phyloP scores from a whole-genome alignment of 1,140 invertebrate genomes.

The Drosophila tristis region DNA sequence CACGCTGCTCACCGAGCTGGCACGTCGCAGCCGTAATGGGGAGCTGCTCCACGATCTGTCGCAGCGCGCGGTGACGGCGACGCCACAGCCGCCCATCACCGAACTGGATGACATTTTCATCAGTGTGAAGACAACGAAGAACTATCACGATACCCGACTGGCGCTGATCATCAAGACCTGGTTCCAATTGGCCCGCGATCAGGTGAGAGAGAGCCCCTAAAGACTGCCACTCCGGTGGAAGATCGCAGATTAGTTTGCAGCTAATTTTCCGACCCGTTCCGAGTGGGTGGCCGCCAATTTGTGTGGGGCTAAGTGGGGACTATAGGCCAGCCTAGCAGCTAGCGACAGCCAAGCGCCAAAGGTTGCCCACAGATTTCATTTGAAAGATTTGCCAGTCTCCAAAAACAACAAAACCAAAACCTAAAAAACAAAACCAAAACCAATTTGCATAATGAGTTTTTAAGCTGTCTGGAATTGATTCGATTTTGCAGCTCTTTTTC shows the following conservation, averaged over 20 bases:
- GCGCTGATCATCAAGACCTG: slow-evolving; percentile 96
- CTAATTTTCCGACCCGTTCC: slow-evolving; percentile 54
- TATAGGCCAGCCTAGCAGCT: slow-evolving; percentile 2
- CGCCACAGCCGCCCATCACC: slow-evolving; percentile 88
- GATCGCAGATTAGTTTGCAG: slow-evolving; percentile 46
- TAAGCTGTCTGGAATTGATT: slow-evolving; percentile 75
- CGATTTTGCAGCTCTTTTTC: slow-evolving; percentile 11
- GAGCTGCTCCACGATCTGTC: slow-evolving; percentile 78
- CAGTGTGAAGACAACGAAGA: slow-evolving; percentile 96
- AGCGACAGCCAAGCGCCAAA: slow-evolving; percentile 28
- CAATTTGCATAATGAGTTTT: slow-evolving; percentile 81
- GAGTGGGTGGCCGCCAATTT: slow-evolving; percentile 66
- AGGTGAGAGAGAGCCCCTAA: slow-evolving; percentile 87
- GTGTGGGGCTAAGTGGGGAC: slow-evolving; percentile 42
- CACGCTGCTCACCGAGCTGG: slow-evolving; percentile 68
- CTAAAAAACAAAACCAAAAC: slow-evolving; percentile 4
- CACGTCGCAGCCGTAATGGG: slow-evolving; percentile 71
- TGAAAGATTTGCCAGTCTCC: slow-evolving; percentile 26
- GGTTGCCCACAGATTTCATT: slow-evolving; percentile 49
- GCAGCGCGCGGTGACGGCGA: slow-evolving; percentile 84
- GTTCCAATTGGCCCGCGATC: slow-evolving; percentile 95
- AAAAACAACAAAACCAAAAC: not conserved
- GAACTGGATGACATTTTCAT: slow-evolving; percentile 95
- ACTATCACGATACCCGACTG: slow-evolving; percentile 93
- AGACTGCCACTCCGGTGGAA: slow-evolving; percentile 17